These are phyloP conservation scores for Liparis tanakae DNA, from an alignment of 2,797 vertebrate species.

Conservation along the genomic window DNA sequence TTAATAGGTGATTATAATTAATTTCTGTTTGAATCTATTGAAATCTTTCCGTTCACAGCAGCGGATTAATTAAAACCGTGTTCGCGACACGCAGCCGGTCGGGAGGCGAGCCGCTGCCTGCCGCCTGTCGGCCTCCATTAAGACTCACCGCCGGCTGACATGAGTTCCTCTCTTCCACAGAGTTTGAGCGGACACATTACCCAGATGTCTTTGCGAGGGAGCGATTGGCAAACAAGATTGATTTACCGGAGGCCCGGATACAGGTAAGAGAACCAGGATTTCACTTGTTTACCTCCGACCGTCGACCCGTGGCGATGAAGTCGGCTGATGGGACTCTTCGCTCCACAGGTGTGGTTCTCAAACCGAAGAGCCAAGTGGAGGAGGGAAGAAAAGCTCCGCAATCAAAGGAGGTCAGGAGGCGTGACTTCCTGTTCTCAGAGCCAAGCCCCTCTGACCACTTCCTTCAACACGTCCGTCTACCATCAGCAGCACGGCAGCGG, in stretches of 20 bases:
- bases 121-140: slow-evolving; percentile 30
- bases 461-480: slow-evolving; percentile 86
- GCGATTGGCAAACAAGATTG: slow-evolving; percentile 89
- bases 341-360: slow-evolving; percentile 90
- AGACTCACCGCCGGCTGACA: slow-evolving; percentile 50
- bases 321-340: slow-evolving; percentile 31
- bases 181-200: slow-evolving; percentile 91
- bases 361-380: slow-evolving; percentile 92
- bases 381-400: slow-evolving; percentile 90
- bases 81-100: slow-evolving; percentile 16
- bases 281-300: background rate
- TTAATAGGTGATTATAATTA: background rate
- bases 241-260: slow-evolving; percentile 90
- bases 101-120: slow-evolving; percentile 29
- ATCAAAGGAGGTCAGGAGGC: slow-evolving; percentile 85
- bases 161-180: slow-evolving; percentile 71
- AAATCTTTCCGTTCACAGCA: background rate
- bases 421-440: slow-evolving; percentile 84
- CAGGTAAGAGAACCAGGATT: slow-evolving; percentile 76
- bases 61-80: slow-evolving; percentile 28
- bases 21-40: background rate
- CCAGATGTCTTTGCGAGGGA: slow-evolving; percentile 90
- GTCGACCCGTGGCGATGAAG: background rate
- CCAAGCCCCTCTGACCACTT: slow-evolving; percentile 83
- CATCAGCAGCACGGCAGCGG: slow-evolving; percentile 84